These are phyloP conservation scores for Siniperca obscura DNA, from an alignment of 2,797 vertebrate species.

Conservation along the genomic window DNA sequence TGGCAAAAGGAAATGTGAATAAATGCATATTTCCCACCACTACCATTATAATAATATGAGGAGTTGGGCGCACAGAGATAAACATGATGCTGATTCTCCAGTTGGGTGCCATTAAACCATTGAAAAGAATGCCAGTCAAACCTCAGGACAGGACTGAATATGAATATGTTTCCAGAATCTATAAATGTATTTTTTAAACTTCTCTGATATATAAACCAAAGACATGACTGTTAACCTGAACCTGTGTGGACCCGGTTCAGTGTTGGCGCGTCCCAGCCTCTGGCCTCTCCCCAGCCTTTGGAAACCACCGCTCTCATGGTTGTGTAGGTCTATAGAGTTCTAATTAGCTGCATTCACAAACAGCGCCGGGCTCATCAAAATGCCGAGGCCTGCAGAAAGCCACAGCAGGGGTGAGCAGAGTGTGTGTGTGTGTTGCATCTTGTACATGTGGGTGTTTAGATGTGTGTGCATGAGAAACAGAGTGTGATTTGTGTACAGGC, in stretches of 20 bases:
- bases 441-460: constrained; percentile 39
- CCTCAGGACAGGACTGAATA: not conserved
- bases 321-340: constrained; percentile 75
- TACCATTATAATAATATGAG: not conserved
- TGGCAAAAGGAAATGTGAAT: not conserved
- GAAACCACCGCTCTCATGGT: constrained; percentile 63
- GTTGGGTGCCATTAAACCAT: not conserved
- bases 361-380: constrained; percentile 79
- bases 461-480: constrained; percentile 35
- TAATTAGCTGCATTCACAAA: constrained; percentile 84
- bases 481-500: constrained; percentile 50
- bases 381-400: constrained; percentile 80
- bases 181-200: not conserved
- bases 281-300: constrained; percentile 68
- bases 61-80: not conserved
- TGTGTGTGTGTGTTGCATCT: constrained; percentile 31
- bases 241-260: constrained; percentile 34
- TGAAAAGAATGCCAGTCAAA: too few species aligned
- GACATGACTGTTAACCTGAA: constrained; percentile 15
- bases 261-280: constrained; percentile 39
- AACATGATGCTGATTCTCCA: not conserved
- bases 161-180: not conserved
- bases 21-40: not conserved
- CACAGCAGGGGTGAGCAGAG: constrained; percentile 79
- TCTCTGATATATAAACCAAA: not conserved